Evolutionary conservation across 2,888 invertebrate genomes (phyloP).

Genomic region (Aplocera efformata): DNA sequence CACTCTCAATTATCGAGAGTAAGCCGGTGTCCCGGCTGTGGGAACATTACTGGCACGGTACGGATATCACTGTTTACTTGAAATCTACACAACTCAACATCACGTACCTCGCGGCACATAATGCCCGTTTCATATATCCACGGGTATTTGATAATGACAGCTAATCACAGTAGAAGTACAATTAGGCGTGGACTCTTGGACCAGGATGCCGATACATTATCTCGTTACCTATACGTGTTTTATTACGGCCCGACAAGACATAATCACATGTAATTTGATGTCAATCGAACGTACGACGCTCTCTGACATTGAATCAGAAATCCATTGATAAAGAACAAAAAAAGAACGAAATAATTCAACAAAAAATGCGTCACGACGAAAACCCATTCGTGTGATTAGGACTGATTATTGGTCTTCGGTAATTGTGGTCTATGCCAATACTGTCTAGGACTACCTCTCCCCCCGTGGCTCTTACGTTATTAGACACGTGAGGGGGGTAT

Average conservation of each 20-base stretch:
- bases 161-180: constrained; percentile 17
- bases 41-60: no score
- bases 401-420: constrained; percentile 71
- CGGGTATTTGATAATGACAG: constrained; percentile 19
- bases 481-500: constrained; percentile 30
- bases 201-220: constrained; percentile 40
- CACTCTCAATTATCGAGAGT: no score
- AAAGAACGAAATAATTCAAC: constrained; percentile 58
- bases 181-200: constrained; percentile 32
- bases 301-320: constrained; percentile 70
- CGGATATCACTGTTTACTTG: no score
- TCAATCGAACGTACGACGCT: constrained; percentile 68
- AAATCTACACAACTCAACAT: no score
- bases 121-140: no score
- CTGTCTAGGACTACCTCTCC: constrained; percentile 39
- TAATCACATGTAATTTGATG: constrained; percentile 65
- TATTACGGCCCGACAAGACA: constrained; percentile 34
- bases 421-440: constrained; percentile 50
- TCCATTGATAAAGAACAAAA: constrained; percentile 45
- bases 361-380: constrained; percentile 63
- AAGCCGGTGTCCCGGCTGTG: no score
- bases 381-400: constrained; percentile 68
- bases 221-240: constrained; percentile 43
- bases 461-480: constrained; percentile 20
- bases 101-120: no score